A percentile compares a stretch with the other conserved stretches of the same genome.
phyloP scores from a whole-genome alignment of 1,140 invertebrate species.

The Trichonephila clavata region DNA sequence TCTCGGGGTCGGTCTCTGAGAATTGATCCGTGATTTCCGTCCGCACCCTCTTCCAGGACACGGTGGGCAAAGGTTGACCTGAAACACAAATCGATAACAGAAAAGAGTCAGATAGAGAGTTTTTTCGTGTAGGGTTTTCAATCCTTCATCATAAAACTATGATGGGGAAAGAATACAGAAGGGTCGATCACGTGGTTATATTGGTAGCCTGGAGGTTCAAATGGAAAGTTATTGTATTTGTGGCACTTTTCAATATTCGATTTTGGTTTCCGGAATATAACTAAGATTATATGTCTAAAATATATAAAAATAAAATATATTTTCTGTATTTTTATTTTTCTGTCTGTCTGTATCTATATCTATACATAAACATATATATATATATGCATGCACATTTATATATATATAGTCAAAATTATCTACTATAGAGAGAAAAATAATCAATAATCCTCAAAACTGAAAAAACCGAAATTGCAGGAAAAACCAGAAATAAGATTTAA shows the following conservation, averaged over 20 bases:
- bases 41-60: conserved; percentile 47
- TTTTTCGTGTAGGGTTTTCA: not conserved
- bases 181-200: not conserved
- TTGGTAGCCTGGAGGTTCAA: not conserved
- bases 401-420: too few relatives aligned
- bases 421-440: too few relatives aligned
- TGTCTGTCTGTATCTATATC: too few relatives aligned
- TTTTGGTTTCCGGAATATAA: too few relatives aligned
- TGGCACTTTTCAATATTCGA: not conserved
- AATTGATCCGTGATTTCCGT: conserved; percentile 39
- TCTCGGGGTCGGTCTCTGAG: not conserved
- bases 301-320: too few relatives aligned
- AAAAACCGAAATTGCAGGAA: too few relatives aligned
- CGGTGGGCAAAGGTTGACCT: conserved; percentile 54
- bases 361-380: too few relatives aligned
- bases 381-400: too few relatives aligned
- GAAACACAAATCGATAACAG: conserved; percentile 22
- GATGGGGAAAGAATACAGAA: not conserved
- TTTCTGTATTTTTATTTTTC: too few relatives aligned
- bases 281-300: too few relatives aligned
- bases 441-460: too few relatives aligned
- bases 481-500: too few relatives aligned
- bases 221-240: not conserved
- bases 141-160: not conserved
- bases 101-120: conserved; percentile 1